Percentiles rank a stretch among this genome's conserved stretches.
These are phyloP conservation scores for Coluber constrictor DNA, from an alignment of 2,797 vertebrate species.

Conservation along the genomic window DNA sequence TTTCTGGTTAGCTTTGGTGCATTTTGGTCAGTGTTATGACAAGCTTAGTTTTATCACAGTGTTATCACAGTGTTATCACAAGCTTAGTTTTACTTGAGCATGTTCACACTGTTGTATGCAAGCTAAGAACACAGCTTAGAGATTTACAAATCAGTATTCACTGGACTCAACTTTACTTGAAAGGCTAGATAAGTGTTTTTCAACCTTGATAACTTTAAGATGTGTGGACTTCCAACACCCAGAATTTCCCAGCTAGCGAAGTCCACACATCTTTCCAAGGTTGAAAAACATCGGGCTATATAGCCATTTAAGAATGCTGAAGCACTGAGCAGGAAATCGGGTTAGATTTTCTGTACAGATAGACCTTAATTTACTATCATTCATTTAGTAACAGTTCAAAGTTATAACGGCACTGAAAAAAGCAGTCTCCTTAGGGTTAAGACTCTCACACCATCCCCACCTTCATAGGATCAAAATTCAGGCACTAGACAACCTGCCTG, in stretches of 20 bases:
- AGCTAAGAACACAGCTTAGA: background rate
- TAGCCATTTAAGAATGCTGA: background rate
- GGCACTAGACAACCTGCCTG: background rate
- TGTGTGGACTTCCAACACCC: background rate
- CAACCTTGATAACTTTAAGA: background rate
- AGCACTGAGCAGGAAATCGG: background rate
- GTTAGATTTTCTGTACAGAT: background rate
- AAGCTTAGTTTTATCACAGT: too few relatives aligned
- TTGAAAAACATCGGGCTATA: background rate
- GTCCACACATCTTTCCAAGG: background rate
- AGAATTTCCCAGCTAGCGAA: background rate
- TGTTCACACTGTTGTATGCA: background rate
- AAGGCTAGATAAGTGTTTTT: background rate
- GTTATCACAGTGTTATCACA: too few relatives aligned
- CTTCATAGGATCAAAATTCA: background rate
- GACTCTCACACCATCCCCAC: background rate
- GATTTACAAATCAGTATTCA: background rate
- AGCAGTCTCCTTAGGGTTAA: background rate
- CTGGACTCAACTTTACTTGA: background rate
- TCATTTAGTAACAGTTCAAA: background rate
- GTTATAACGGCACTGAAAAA: background rate
- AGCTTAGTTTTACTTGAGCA: background rate
- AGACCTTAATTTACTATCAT: background rate
- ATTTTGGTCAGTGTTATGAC: background rate
- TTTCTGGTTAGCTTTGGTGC: background rate